Evolutionary conservation across 2,797 vertebrate species (phyloP).

Genomic region (Clarias fuscus): DNA sequence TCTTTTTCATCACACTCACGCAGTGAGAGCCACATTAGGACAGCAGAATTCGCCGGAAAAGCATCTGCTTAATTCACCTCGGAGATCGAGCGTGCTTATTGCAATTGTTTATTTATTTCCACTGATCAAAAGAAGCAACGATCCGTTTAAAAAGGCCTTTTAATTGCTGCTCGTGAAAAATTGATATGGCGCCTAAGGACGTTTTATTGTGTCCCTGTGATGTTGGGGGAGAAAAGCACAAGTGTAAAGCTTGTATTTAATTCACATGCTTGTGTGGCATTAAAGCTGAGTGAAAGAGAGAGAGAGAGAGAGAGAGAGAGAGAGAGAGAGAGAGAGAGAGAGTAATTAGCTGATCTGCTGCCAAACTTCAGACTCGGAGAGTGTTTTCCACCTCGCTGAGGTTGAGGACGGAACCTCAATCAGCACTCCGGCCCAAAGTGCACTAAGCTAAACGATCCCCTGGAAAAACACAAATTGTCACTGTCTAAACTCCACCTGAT

Average conservation of each 20-base stretch:
- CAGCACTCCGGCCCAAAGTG: constrained; percentile 16
- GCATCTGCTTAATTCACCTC: constrained; percentile 38
- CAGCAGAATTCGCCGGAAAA: constrained; percentile 38
- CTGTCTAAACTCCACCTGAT: constrained; percentile 16
- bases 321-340: constrained; percentile 27
- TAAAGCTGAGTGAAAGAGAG: neutral
- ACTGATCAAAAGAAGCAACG: constrained; percentile 65
- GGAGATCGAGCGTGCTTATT: constrained; percentile 52
- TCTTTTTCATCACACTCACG: constrained; percentile 41
- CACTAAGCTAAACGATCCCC: constrained; percentile 26
- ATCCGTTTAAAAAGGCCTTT: constrained; percentile 63
- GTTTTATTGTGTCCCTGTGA: constrained; percentile 66
- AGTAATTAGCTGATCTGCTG: constrained; percentile 40
- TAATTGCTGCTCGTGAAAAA: constrained; percentile 75
- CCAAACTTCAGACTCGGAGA: constrained; percentile 40
- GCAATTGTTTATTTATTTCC: constrained; percentile 66
- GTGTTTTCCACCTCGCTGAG: constrained; percentile 36
- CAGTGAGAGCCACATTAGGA: constrained; percentile 28
- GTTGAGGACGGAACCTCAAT: constrained; percentile 33
- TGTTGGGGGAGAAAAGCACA: constrained; percentile 65
- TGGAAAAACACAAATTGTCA: constrained; percentile 5
- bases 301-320: constrained; percentile 16
- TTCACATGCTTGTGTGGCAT: constrained; percentile 65
- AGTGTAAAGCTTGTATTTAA: constrained; percentile 66
- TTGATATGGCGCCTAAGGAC: constrained; percentile 73